phyloP scores from a whole-genome alignment of 2,113 vertebrate species.

The Stigmatopora nigra region DNA sequence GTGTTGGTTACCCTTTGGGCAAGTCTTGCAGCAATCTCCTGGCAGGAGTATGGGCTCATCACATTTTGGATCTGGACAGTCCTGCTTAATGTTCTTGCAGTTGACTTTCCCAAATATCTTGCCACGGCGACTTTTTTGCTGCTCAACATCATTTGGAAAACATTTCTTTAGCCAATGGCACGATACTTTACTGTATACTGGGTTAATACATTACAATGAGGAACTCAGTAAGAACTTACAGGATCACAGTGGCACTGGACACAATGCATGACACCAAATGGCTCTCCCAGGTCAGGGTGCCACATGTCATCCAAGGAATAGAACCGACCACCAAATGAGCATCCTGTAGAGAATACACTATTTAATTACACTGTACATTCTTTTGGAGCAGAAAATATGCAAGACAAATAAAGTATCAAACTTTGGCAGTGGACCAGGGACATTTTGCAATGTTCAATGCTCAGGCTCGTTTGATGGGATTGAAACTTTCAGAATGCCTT shows the following conservation, averaged over 20 bases:
- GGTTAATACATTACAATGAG: neutral
- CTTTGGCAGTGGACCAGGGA: slow-evolving; percentile 29
- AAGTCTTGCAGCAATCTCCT: slow-evolving; percentile 89
- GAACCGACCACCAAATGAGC: slow-evolving; percentile 82
- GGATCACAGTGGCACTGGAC: slow-evolving; percentile 86
- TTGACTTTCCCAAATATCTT: slow-evolving; percentile 73
- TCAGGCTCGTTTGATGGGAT: slow-evolving; percentile 34
- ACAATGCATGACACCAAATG: slow-evolving; percentile 92
- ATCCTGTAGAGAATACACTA: slow-evolving; percentile 69
- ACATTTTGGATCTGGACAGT: slow-evolving; percentile 79
- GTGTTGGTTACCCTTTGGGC: slow-evolving; percentile 75
- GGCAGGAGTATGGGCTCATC: slow-evolving; percentile 76
- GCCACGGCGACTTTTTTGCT: slow-evolving; percentile 73
- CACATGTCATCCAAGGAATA: slow-evolving; percentile 88
- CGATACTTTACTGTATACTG: neutral
- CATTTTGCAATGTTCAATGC: slow-evolving; percentile 25
- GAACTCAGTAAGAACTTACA: slow-evolving; percentile 62
- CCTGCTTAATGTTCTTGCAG: slow-evolving; percentile 88
- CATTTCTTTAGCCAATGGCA: neutral
- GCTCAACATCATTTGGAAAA: neutral
- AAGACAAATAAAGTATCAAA: neutral
- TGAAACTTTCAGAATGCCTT: slow-evolving; percentile 33
- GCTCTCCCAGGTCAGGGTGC: slow-evolving; percentile 93
- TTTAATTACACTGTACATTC: slow-evolving; percentile 4
- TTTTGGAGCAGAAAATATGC: slow-evolving; percentile 1